A percentile compares a stretch with the other conserved stretches of the same genome.
Evolutionary conservation across 1,140 invertebrate genomes (phyloP).

Genomic region (Drosophila suzukii): DNA sequence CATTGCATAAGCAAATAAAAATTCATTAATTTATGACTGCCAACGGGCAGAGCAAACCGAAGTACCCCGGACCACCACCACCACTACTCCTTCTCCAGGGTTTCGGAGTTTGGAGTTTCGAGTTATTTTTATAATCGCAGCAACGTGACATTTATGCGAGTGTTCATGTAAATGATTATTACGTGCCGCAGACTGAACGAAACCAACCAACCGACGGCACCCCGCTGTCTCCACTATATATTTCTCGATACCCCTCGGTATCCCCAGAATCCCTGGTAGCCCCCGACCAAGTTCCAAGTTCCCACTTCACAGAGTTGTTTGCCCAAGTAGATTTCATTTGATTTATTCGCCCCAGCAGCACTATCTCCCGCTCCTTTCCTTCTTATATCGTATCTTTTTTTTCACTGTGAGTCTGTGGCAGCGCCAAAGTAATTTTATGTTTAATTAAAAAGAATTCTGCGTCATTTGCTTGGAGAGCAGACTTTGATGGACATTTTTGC

Average conservation of each 20-base stretch:
- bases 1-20: slow-evolving; percentile 83
- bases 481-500: slow-evolving; percentile 76
- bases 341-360: slow-evolving; percentile 71
- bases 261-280: neutral
- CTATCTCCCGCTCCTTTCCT: slow-evolving; percentile 23
- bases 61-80: slow-evolving; percentile 5
- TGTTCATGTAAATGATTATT: slow-evolving; percentile 83
- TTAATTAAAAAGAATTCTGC: slow-evolving; percentile 82
- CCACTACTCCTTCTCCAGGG: neutral
- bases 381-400: neutral
- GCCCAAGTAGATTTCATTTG: slow-evolving; percentile 74
- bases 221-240: slow-evolving; percentile 27
- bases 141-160: slow-evolving; percentile 82
- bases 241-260: neutral
- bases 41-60: slow-evolving; percentile 54
- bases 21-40: slow-evolving; percentile 81
- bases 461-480: slow-evolving; percentile 62
- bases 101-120: slow-evolving; percentile 64
- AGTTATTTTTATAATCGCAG: slow-evolving; percentile 80
- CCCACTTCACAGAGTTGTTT: slow-evolving; percentile 53
- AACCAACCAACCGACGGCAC: slow-evolving; percentile 29
- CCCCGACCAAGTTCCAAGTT: slow-evolving; percentile 6
- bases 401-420: slow-evolving; percentile 22
- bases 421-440: slow-evolving; percentile 77
- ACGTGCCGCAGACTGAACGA: slow-evolving; percentile 63